A percentile compares a stretch with the other conserved stretches of the same genome.
Conservation (phyloP, 2,888 invertebrate species). For the Acleris sparsana region DNA sequence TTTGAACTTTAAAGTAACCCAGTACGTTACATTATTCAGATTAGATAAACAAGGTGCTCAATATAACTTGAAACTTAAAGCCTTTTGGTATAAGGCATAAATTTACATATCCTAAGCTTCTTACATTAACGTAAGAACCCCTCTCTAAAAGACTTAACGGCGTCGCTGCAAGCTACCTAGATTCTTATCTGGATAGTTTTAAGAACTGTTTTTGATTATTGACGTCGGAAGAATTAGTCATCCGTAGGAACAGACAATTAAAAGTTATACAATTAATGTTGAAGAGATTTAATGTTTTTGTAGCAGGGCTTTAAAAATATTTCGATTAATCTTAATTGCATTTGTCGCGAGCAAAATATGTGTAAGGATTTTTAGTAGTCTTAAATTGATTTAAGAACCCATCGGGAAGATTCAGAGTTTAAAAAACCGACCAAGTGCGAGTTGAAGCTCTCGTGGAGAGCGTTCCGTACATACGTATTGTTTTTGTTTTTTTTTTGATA, state of each 20-base stretch:
- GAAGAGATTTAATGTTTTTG: neutral
- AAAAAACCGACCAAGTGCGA: too few relatives aligned
- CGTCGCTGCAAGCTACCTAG: slow-evolving; percentile 9
- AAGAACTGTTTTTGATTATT: slow-evolving; percentile 2
- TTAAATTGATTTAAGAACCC: too few relatives aligned
- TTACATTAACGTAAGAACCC: slow-evolving; percentile 25
- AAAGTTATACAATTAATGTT: slow-evolving; percentile 5
- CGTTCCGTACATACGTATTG: too few relatives aligned
- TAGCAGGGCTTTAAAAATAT: neutral
- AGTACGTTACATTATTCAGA: slow-evolving; percentile 1
- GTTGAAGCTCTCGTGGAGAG: too few relatives aligned
- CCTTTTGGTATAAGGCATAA: slow-evolving; percentile 20
- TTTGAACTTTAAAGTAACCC: slow-evolving; percentile 3
- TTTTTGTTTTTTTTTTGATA: too few relatives aligned
- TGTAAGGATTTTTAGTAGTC: too few relatives aligned
- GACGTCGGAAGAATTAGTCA: neutral
- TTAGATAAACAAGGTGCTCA: neutral
- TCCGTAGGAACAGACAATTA: neutral
- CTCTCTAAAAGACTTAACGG: slow-evolving; percentile 11
- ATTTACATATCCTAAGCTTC: slow-evolving; percentile 26
- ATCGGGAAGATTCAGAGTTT: too few relatives aligned
- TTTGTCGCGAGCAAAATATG: too few relatives aligned
- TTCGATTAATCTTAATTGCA: too few relatives aligned
- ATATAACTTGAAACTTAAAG: slow-evolving; percentile 18
- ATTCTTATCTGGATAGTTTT: slow-evolving; percentile 6